phyloP scores from a whole-genome alignment of 2,113 vertebrate genomes.

The Planiliza haematocheilus region DNA sequence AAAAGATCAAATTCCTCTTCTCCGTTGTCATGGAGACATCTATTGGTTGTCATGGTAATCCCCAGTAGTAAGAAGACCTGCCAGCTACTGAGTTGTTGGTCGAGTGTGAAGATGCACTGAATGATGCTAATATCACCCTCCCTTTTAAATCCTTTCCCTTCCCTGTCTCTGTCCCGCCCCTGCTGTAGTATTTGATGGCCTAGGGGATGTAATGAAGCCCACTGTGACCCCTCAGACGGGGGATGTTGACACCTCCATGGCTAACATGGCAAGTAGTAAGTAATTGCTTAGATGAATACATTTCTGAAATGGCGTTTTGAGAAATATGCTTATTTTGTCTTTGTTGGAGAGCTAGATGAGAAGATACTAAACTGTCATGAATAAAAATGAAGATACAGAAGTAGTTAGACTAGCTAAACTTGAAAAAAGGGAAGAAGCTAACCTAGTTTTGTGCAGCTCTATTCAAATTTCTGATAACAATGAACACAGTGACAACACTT shows the following conservation, averaged over 20 bases:
- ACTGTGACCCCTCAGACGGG: slow-evolving; percentile 92
- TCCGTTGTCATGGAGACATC: slow-evolving; percentile 74
- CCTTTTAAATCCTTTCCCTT: slow-evolving; percentile 72
- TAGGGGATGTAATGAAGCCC: slow-evolving; percentile 98
- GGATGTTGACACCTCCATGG: slow-evolving; percentile 95
- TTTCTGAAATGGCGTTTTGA: slow-evolving; percentile 10
- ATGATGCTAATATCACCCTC: slow-evolving; percentile 60
- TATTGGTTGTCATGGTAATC: slow-evolving; percentile 71
- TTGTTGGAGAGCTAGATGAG: not conserved
- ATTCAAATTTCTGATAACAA: no score
- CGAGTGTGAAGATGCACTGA: slow-evolving; percentile 49
- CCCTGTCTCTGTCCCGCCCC: slow-evolving; percentile 9
- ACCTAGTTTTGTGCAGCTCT: no score
- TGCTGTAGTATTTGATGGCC: slow-evolving; percentile 92
- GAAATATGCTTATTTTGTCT: not conserved
- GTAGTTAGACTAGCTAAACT: not conserved
- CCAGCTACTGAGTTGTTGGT: slow-evolving; percentile 38
- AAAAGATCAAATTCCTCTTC: slow-evolving; percentile 25
- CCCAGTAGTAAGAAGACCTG: slow-evolving; percentile 45
- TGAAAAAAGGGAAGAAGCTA: not conserved
- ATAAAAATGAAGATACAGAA: no score
- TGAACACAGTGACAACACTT: no score
- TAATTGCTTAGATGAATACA: slow-evolving; percentile 62
- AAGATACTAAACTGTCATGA: no score
- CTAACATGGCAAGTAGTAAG: slow-evolving; percentile 98